These are phyloP conservation scores for Drosophila miranda DNA, from an alignment of 1,140 invertebrate genomes.

Conservation along the genomic window DNA sequence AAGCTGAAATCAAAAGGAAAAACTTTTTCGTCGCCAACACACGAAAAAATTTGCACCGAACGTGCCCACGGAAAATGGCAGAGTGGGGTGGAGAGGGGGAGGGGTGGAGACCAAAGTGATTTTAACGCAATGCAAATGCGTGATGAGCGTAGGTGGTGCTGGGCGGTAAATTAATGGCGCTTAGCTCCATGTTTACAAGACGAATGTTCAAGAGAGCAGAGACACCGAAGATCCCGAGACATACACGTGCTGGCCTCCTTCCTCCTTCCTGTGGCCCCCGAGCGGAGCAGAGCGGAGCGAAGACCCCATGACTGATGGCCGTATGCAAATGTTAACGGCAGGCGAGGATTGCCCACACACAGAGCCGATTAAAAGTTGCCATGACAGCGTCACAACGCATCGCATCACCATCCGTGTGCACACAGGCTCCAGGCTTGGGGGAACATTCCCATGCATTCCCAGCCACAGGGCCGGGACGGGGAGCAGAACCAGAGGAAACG, in stretches of 20 bases:
- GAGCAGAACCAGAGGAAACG: too few relatives aligned
- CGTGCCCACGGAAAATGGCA: conserved; percentile 41
- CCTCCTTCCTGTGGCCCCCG: background rate
- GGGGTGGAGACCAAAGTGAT: conserved; percentile 40
- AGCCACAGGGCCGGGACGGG: background rate
- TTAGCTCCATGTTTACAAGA: conserved; percentile 80
- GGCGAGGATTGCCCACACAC: conserved; percentile 42
- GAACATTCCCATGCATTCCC: conserved; percentile 6
- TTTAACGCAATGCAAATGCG: conserved; percentile 60
- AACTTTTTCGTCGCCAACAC: conserved; percentile 50
- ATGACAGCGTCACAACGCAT: conserved; percentile 60
- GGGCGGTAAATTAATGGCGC: conserved; percentile 74
- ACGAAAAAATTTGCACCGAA: conserved; percentile 63
- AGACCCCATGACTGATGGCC: conserved; percentile 63
- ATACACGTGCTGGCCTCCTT: conserved; percentile 12
- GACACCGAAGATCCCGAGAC: conserved; percentile 7
- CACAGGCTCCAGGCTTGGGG: conserved; percentile 1
- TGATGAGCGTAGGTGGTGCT: background rate
- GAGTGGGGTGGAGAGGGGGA: background rate
- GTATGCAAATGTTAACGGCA: conserved; percentile 65
- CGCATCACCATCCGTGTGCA: conserved; percentile 26
- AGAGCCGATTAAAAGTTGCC: conserved; percentile 78
- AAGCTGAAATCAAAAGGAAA: conserved; percentile 62
- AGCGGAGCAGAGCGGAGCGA: background rate
- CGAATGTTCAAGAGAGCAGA: conserved; percentile 56